Evolutionary conservation across 2,797 vertebrate genomes (phyloP), one percentile per base, ranked within the genome.

Genomic region (Pangasius krempfi): DNA sequence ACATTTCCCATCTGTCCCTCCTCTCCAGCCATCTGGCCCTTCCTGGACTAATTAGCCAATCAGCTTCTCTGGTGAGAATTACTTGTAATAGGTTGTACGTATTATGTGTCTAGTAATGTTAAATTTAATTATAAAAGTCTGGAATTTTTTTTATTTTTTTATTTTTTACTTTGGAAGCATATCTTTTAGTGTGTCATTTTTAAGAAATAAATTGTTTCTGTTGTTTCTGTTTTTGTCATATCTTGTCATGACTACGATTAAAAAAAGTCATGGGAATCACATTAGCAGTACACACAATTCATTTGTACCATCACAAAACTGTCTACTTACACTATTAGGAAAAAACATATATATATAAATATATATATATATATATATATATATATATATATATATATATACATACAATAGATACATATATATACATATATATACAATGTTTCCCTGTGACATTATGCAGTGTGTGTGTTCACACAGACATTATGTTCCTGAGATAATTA

Each of bases 1-100:
- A 91, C 90, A 91, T 91, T 91, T 91, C 90, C 90, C 90, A 91
- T 91, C 90, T 91, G 90, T 89, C 90, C 83, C 90, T 89, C 83
- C 84, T 90, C 90, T 89, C 88, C 83, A 86, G 88, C 90, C 90
- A 91, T 91, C 90, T 91, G 90, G 66, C 86, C 73, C 82, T 86
- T 90, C 82, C 86, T 89, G 90, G 76, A 88, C 86, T 87, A 91
- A 88, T 88, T 91, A 79, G 88, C 90, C 90, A 91, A 89, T 91
- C 82, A 88, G 83, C 78, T 89, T 70, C 82, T 85, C 64, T n/a
- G 54, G 64, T 68, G 66, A 87, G 73, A 85, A 85, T 10, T 60
- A 37, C 80, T 78, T 87, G 86, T 84, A 87, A 40, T 66, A 79
- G 85, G 83, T 89, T 89, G 79, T 82, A 64, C 56, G 47, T 79